Base-by-base conservation (phyloP, 2,888 invertebrate genomes). In the Stenichneumon culpator region DNA sequence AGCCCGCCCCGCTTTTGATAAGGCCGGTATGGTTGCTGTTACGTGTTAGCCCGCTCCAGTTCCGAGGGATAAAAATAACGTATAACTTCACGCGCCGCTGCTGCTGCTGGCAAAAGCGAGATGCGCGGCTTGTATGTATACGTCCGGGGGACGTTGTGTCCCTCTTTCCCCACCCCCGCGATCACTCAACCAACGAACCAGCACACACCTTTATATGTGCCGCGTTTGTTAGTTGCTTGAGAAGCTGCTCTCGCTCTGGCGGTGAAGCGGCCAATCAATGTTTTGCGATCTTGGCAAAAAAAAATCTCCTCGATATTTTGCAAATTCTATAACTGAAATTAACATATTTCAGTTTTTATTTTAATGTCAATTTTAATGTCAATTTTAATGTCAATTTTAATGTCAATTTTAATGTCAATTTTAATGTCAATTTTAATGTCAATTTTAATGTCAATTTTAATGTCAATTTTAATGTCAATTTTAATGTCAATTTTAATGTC, bases 31-130 rank as follows among this genome's bases (percentile, higher is more conserved):
- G 74, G 69, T 70, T 77, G 79, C 73, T 77, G 50, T 52, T 84
- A 82, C 86, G 86, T 78, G 88, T 91, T 91, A 90, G 90, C 88
- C 89, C 90, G 91, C 90, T 91, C 92, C 89, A 92, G 91, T 92
- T 92, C 82, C 90, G 88, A 88, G 86, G 89, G 90, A 89, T 90
- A 92, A 92, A 92, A 92, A 92, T 92, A 91, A 90, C 89, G 82
- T 82, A 90, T 87, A 88, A 84, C 87, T 82, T 89, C 89, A 90
- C 90, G 90, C 89, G 88, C 91, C 88, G 88, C 79, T 88, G 91
- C 87, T 54, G 73, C 22, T 57, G 57, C 74, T 74, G 72, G 63
- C 67, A 67, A 78, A 54, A 70, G 60, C 74, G 79, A 69, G 80
- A 70, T 73, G 32, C 39, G 44, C 22, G 39, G 39, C 79, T 67